Base-by-base conservation (phyloP, 2,113 vertebrate species). In the Neofelis nebulosa region DNA sequence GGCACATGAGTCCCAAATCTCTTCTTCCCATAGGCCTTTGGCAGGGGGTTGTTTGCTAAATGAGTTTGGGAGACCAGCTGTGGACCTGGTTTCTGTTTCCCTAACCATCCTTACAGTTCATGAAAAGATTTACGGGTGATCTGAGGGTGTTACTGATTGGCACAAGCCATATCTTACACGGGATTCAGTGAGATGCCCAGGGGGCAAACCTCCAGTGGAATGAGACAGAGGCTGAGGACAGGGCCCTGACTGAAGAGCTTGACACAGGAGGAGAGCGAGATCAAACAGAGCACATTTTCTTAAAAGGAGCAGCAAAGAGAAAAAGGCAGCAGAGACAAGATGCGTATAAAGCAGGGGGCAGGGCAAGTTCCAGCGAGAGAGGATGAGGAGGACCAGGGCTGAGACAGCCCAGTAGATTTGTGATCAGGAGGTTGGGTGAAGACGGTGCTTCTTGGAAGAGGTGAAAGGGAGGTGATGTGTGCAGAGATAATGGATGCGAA, bases 81-180 rank as follows among this genome's bases (percentile, higher is more conserved):
- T 73, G 55, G 76, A 68, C n/a, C 55, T 76, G 79, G 63, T 80
- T 69, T 78, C 55, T 93, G 66, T 74, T 95, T 93, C 78, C 52
- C 23, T 86, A 27, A 27, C 71, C 68, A 45, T 10, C 25, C 11
- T 88, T 71, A 55, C 1, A 15, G 65, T 38, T 73, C 66, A 36
- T 66, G 68, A 1, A 6, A 86, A 85, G 86, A 31, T 52, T 23
- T 36, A 21, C 65, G 73, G 50, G 38, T 79, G 5, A 74, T 85
- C 31, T 68, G 52, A 81, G 61, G 74, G 87, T 7, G 1, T 41
- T 65, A 14, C 57, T 88, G 95, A 63, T 84, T 29, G 10, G 68
- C 33, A 50, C 33, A 45, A 80, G 63, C 19, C 78, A 21, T 16
- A 29, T 74, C 80, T 33, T 55, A 41, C 0, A 1, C 0, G 8